Percentiles rank a stretch among this genome's conserved stretches.
Conservation (phyloP, 2,797 vertebrate species). For the Caiman crocodilus region DNA sequence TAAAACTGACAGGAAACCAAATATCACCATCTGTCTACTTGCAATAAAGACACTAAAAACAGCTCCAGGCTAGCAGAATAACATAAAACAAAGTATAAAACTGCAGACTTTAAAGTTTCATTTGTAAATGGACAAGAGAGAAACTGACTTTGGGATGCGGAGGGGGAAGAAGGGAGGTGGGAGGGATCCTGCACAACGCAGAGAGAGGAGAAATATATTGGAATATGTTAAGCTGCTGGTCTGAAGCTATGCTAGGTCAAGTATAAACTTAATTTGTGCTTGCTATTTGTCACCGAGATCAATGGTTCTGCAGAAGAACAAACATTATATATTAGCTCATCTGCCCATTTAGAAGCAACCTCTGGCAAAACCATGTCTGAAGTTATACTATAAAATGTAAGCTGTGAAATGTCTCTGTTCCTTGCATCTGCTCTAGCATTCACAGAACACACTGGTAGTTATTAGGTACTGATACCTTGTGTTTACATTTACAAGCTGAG, state of each 20-base stretch:
- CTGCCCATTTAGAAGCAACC: neutral
- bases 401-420: neutral
- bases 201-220: neutral
- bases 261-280: neutral
- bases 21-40: constrained; percentile 83
- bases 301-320: neutral
- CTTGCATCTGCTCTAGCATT: constrained; percentile 4
- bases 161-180: constrained; percentile 28
- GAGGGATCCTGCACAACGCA: neutral
- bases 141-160: constrained; percentile 27
- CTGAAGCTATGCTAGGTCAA: neutral
- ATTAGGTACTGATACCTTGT: accelerated
- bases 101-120: constrained; percentile 68
- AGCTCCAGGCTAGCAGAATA: constrained; percentile 74
- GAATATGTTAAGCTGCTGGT: neutral
- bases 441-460: neutral
- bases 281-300: accelerated
- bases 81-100: constrained; percentile 68
- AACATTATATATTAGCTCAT: neutral
- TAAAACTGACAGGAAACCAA: constrained; percentile 83
- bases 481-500: neutral
- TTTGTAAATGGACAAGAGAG: constrained; percentile 62
- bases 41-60: constrained; percentile 79
- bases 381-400: neutral
- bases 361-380: neutral